A percentile compares a stretch with the other conserved stretches of the same genome.
These are phyloP conservation scores for Plectrocnemia conspersa DNA, from an alignment of 1,140 invertebrate species.

Conservation along the genomic window DNA sequence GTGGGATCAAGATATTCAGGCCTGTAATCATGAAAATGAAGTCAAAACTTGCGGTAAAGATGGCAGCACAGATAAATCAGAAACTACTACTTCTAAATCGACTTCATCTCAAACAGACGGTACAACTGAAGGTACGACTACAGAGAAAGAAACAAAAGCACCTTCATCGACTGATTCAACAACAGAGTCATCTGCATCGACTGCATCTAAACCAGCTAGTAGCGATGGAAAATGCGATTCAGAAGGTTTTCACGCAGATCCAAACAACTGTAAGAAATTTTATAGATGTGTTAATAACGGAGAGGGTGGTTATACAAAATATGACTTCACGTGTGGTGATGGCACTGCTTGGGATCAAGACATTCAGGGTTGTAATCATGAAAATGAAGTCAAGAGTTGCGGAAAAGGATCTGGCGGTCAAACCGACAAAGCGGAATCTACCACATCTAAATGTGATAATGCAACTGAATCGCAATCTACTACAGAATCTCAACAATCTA, in stretches of 20 bases:
- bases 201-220: slow-evolving; percentile 24
- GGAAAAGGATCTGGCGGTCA: slow-evolving; percentile 21
- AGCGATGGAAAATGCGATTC: slow-evolving; percentile 34
- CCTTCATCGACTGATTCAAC: slow-evolving; percentile 9
- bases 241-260: slow-evolving; percentile 56
- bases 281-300: slow-evolving; percentile 63
- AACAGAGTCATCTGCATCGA: slow-evolving; percentile 23
- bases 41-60: slow-evolving; percentile 31
- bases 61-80: slow-evolving; percentile 21
- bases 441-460: slow-evolving; percentile 31
- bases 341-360: slow-evolving; percentile 63
- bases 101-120: not conserved
- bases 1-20: slow-evolving; percentile 40
- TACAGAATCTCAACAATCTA: slow-evolving; percentile 25
- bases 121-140: slow-evolving; percentile 1
- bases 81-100: not conserved
- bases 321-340: slow-evolving; percentile 61
- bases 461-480: slow-evolving; percentile 26
- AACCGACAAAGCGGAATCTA: slow-evolving; percentile 19
- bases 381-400: slow-evolving; percentile 39
- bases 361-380: slow-evolving; percentile 56
- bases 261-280: slow-evolving; percentile 61
- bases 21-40: slow-evolving; percentile 38
- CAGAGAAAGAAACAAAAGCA: slow-evolving; percentile 8
- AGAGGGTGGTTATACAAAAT: slow-evolving; percentile 52